Base-by-base conservation (phyloP, 2,888 invertebrate species). In the Epistrophella euchroma region DNA sequence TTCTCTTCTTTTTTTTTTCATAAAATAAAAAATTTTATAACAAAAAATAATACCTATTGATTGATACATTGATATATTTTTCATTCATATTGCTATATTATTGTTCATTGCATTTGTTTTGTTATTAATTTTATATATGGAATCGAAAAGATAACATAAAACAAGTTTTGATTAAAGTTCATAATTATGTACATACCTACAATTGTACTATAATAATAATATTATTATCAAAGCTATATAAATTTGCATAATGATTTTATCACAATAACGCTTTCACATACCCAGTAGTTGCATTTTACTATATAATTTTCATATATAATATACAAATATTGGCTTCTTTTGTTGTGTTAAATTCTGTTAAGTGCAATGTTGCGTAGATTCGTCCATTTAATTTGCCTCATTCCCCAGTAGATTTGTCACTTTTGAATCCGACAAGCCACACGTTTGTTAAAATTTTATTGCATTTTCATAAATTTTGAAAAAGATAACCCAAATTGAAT, bases 101-200 rank as follows among this genome's bases (percentile, higher is more conserved):
- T 35, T 66, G 82, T 78, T 83, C 73, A 83, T 87, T 75, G 64
- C 60, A 75, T 68, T 83, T 78, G 87, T 83, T 74, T 75, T 72
- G 64, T 83, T 50, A 81, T 74, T 85, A 56, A 81, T 74, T 85
- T 73, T 73, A 15, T 35, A 15, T 35, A 19, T 68, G n/a, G 6
- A 37, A 40, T 52, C 68, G 37, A 25, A 52, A 52, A 68, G 37
- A 52, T 68, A 22, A 52, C 68, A 68, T n/a, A 22, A 37, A 32
- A 28, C 25, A 56, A 17, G 17, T 32, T 17, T 13, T 35, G 28
- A 28, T 28, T 22, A 55, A 25, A 58, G 11, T n/a, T 13, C 35
- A 45, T 15, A 45, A 11, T n/a, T n/a, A n/a, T n/a, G n/a, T n/a
- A 15, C 13, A 19, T 5, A 35, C n/a, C 2, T 13, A 15, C 13